These are phyloP conservation scores for Myiozetetes cayanensis DNA, from an alignment of 2,113 vertebrate genomes.

Conservation along the genomic window DNA sequence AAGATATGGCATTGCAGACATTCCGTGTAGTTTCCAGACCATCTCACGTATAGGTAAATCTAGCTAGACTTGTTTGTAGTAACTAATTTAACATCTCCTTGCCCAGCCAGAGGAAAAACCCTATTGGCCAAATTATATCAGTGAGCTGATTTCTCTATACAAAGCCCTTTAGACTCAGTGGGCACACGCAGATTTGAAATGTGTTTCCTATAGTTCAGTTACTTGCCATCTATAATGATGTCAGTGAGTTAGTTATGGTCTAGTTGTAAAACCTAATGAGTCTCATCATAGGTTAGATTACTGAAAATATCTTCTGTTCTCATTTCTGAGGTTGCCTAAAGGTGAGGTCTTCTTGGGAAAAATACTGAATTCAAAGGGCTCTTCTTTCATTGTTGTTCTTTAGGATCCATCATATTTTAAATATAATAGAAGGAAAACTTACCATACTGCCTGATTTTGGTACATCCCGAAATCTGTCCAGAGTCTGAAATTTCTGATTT, in stretches of 20 bases:
- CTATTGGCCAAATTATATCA: background rate
- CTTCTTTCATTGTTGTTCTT: background rate
- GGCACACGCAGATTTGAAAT: background rate
- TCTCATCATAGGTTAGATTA: background rate
- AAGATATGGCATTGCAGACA: background rate
- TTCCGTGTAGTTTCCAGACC: background rate
- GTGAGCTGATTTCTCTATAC: background rate
- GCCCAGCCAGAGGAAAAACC: background rate
- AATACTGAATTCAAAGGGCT: background rate
- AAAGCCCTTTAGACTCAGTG: conserved; percentile 7
- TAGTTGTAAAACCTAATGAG: background rate
- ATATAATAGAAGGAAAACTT: conserved; percentile 73
- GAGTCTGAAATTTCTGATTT: conserved; percentile 99
- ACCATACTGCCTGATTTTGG: conserved; percentile 99
- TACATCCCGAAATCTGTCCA: conserved; percentile 99
- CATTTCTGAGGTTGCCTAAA: background rate
- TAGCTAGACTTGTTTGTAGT: conserved; percentile 30
- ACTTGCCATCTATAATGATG: background rate
- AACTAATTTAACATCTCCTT: conserved; percentile 50
- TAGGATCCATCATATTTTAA: conserved; percentile 3
- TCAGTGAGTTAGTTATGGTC: background rate
- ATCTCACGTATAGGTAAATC: background rate
- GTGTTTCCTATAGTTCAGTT: conserved; percentile 33
- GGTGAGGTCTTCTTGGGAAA: background rate
- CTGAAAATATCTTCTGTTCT: background rate